Evolutionary conservation across 2,113 vertebrate species (phyloP).

Genomic region (Nothocercus nigrocapillus): DNA sequence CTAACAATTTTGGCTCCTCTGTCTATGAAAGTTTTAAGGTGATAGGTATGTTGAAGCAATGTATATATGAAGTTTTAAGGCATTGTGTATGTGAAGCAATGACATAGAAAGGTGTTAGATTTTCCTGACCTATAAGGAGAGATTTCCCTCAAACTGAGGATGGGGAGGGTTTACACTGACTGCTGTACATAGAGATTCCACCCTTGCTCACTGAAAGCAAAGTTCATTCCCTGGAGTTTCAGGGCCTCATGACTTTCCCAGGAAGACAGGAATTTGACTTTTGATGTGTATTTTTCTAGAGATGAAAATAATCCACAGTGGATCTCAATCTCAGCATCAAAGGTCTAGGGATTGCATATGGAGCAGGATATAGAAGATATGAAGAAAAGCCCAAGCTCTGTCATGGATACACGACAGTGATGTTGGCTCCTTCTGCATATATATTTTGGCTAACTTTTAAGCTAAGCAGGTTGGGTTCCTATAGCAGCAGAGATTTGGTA

Average conservation of each 20-base stretch:
- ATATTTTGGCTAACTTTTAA: not conserved
- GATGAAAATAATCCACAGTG: not conserved
- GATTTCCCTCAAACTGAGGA: not conserved
- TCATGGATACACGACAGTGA: not conserved
- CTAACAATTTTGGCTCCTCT: not conserved
- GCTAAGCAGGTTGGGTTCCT: not conserved
- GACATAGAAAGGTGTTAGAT: not conserved
- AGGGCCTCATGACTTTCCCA: not conserved
- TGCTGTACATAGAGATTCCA: not conserved
- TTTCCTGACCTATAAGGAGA: not conserved
- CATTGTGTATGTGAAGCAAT: not conserved
- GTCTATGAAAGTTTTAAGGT: not conserved
- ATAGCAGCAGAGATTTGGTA: not conserved
- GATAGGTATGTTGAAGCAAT: not conserved
- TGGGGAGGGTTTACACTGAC: fast-evolving
- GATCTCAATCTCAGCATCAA: not conserved
- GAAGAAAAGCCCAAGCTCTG: not conserved
- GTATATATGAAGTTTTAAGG: not conserved
- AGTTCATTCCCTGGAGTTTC: not conserved
- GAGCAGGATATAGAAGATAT: not conserved
- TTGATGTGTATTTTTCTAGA: not conserved
- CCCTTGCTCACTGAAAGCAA: not conserved
- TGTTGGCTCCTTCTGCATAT: not conserved
- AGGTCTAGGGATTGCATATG: fast-evolving
- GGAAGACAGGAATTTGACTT: not conserved